Conservation (phyloP, 1,140 invertebrate genomes). For the Drosophila chauvacae region DNA sequence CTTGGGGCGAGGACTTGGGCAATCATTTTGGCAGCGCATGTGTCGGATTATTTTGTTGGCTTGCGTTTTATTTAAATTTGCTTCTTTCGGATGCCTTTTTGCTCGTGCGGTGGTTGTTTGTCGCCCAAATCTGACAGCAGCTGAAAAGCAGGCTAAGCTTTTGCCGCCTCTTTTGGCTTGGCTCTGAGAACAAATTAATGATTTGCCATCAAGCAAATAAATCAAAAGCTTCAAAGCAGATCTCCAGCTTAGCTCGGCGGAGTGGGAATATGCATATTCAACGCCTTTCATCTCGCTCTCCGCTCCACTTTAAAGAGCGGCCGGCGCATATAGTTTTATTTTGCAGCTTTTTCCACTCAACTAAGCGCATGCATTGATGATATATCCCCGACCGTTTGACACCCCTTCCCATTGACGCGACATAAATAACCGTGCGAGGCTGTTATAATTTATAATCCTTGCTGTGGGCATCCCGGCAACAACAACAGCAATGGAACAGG, state of each 20-base stretch:
- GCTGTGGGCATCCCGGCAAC: conserved; percentile 44
- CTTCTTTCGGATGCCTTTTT: conserved; percentile 34
- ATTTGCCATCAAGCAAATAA: conserved; percentile 75
- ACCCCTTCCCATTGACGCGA: conserved; percentile 68
- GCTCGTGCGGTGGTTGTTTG: conserved; percentile 44
- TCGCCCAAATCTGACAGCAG: conserved; percentile 73
- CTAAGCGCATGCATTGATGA: conserved; percentile 77
- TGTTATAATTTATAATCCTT: conserved; percentile 83
- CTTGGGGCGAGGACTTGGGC: conserved; percentile 39
- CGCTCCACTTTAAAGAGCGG: conserved; percentile 37
- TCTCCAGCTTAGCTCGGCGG: conserved; percentile 35
- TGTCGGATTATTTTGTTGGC: conserved; percentile 80
- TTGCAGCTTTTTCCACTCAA: conserved; percentile 71
- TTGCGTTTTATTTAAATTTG: conserved; percentile 73
- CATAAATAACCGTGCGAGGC: conserved; percentile 79
- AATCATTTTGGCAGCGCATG: conserved; percentile 78
- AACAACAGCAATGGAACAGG: conserved; percentile 16
- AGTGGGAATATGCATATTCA: conserved; percentile 3
- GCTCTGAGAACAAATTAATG: conserved; percentile 69
- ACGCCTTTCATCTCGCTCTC: background rate
- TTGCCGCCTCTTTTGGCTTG: conserved; percentile 19
- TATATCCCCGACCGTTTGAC: conserved; percentile 58
- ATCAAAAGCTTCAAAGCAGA: conserved; percentile 71
- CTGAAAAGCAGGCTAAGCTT: conserved; percentile 70
- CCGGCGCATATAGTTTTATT: conserved; percentile 40